Conservation (phyloP, 2,113 vertebrate genomes). For the Calonectris borealis region DNA sequence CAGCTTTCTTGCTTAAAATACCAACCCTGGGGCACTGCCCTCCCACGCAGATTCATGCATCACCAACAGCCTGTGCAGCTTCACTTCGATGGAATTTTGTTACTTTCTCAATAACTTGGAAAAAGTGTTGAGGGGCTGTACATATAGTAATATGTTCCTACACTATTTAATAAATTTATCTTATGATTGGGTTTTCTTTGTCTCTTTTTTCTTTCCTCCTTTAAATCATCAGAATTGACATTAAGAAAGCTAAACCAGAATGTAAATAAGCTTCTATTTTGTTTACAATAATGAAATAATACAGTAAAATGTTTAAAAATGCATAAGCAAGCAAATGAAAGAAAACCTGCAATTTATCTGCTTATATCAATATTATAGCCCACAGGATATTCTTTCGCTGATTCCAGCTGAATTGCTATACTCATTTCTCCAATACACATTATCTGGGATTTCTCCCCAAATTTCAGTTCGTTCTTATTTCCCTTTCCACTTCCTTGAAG, state of each 20-base stretch:
- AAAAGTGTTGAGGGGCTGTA: background rate
- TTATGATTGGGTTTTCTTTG: background rate
- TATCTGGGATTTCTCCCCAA: background rate
- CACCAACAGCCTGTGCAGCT: background rate
- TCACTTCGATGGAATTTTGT: background rate
- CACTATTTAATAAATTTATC: background rate
- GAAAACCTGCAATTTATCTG: background rate
- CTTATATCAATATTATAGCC: background rate
- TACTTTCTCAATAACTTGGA: background rate
- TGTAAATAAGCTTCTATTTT: background rate
- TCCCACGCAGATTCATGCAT: background rate
- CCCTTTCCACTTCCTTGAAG: background rate
- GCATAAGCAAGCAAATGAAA: background rate
- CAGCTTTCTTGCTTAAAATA: background rate
- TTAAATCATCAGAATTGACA: background rate
- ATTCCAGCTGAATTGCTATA: background rate
- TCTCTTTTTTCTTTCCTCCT: background rate
- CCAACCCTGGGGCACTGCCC: background rate
- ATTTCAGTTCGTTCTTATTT: background rate
- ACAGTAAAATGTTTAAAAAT: background rate
- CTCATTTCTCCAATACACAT: background rate
- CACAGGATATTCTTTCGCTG: background rate
- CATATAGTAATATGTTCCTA: background rate
- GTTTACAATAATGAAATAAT: background rate
- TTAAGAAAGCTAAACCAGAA: background rate